A percentile compares a stretch with the other conserved stretches of the same genome.
These are phyloP conservation scores for Lampris megalopsis DNA, from an alignment of 2,113 vertebrate species.

Conservation along the genomic window DNA sequence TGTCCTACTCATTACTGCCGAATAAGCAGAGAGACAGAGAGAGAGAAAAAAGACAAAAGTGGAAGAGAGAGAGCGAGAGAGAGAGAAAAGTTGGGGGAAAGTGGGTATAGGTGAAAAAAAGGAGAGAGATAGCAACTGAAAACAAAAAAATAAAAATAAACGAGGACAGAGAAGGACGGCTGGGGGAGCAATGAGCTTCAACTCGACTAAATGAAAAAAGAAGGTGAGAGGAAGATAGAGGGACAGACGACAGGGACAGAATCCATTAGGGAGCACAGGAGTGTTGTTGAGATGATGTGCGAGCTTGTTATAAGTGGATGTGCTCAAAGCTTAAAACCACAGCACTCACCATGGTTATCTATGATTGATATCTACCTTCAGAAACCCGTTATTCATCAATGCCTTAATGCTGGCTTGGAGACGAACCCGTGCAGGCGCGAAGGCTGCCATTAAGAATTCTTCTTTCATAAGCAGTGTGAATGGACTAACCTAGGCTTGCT, in stretches of 20 bases:
- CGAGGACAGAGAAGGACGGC: neutral
- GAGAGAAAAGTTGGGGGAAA: constrained; percentile 30
- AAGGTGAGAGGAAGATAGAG: constrained; percentile 27
- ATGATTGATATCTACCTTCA: constrained; percentile 67
- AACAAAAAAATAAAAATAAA: constrained; percentile 19
- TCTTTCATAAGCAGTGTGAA: constrained; percentile 17
- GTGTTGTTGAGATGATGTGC: constrained; percentile 61
- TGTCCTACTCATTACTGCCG: constrained; percentile 72
- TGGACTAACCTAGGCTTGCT: constrained; percentile 8
- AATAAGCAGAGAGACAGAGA: constrained; percentile 53
- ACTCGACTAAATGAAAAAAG: constrained; percentile 42
- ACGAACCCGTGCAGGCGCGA: constrained; percentile 26
- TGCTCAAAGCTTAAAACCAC: constrained; percentile 54
- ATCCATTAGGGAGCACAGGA: constrained; percentile 61
- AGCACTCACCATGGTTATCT: constrained; percentile 61
- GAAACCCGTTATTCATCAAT: constrained; percentile 67
- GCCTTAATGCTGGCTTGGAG: constrained; percentile 46
- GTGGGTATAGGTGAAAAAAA: constrained; percentile 18
- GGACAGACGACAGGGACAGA: constrained; percentile 46
- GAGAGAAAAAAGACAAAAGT: constrained; percentile 30
- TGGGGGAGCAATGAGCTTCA: constrained; percentile 36
- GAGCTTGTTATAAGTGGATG: constrained; percentile 61
- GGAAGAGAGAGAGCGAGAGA: constrained; percentile 23
- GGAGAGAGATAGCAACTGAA: constrained; percentile 20
- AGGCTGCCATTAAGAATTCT: constrained; percentile 6